phyloP scores from a whole-genome alignment of 2,113 vertebrate genomes.

The Brachyhypopomus gauderio region DNA sequence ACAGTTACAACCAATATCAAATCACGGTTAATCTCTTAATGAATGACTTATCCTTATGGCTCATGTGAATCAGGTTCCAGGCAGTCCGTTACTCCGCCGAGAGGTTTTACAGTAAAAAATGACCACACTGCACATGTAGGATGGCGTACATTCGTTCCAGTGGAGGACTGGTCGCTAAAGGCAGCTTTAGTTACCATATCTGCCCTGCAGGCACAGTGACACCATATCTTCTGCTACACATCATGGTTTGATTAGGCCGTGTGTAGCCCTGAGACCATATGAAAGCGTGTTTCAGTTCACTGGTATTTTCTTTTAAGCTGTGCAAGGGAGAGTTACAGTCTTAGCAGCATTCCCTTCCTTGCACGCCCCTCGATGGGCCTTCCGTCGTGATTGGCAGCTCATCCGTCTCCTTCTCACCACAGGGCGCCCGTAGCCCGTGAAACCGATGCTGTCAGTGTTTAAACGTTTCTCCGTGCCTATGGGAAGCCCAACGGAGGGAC shows the following conservation, averaged over 20 bases:
- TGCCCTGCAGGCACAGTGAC: conserved; percentile 41
- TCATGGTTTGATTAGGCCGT: conserved; percentile 48
- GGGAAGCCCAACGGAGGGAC: conserved; percentile 22
- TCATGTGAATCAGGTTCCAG: conserved; percentile 27
- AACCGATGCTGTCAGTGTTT: conserved; percentile 41
- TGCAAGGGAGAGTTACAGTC: not conserved
- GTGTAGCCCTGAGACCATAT: conserved; percentile 8
- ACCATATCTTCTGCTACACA: conserved; percentile 41
- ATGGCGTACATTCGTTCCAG: conserved; percentile 43
- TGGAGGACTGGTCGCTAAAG: conserved; percentile 43
- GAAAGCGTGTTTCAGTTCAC: conserved; percentile 16
- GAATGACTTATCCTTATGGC: conserved; percentile 46
- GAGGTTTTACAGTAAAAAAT: conserved; percentile 46
- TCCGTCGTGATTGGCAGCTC: conserved; percentile 34
- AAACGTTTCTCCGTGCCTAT: conserved; percentile 35
- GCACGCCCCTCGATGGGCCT: conserved; percentile 27
- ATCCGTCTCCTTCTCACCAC: conserved; percentile 17
- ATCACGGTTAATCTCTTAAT: conserved; percentile 45
- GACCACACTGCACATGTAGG: conserved; percentile 22
- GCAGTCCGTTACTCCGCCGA: conserved; percentile 10
- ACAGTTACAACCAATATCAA: conserved; percentile 29
- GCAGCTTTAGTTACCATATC: conserved; percentile 34
- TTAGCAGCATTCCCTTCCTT: conserved; percentile 3
- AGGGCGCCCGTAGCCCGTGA: conserved; percentile 43
- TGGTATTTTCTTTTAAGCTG: conserved; percentile 26